phyloP scores from a whole-genome alignment of 2,888 invertebrate genomes.

The Amaurobius ferox region DNA sequence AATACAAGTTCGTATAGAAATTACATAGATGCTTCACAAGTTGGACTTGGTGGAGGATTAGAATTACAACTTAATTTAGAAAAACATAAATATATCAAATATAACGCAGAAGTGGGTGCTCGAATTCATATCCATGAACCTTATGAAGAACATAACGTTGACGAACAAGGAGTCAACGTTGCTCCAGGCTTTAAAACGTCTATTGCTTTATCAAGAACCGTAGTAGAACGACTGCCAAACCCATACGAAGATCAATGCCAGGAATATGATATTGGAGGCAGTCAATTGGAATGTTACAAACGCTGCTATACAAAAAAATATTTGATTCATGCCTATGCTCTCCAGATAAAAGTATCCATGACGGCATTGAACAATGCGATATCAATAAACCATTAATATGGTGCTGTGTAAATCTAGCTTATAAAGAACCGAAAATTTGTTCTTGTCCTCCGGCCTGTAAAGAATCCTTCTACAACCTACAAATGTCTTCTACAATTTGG shows the following conservation, averaged over 20 bases:
- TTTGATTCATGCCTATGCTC: background rate
- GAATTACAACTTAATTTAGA: constrained; percentile 13
- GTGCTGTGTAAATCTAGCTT: constrained; percentile 35
- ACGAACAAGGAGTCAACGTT: constrained; percentile 25
- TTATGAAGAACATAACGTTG: constrained; percentile 2
- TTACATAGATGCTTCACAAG: too few relatives aligned
- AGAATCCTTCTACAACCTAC: background rate
- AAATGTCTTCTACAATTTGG: background rate
- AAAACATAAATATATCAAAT: background rate
- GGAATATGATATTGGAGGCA: constrained; percentile 10
- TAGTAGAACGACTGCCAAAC: constrained; percentile 10
- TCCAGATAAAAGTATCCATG: background rate
- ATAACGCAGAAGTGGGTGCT: constrained; percentile 19
- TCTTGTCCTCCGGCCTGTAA: background rate
- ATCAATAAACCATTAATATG: background rate
- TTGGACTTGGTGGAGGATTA: constrained; percentile 26
- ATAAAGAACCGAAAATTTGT: background rate
- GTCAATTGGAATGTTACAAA: constrained; percentile 1
- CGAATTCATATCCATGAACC: constrained; percentile 33
- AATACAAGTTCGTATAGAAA: background rate
- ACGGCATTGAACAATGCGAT: background rate
- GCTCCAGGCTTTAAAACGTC: constrained; percentile 33
- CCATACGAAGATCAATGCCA: constrained; percentile 37
- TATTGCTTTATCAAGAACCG: background rate
- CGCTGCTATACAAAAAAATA: background rate